A percentile compares a stretch with the other conserved stretches of the same genome.
Conservation (phyloP, 2,888 invertebrate species). For the Pseudococcus viburni region DNA sequence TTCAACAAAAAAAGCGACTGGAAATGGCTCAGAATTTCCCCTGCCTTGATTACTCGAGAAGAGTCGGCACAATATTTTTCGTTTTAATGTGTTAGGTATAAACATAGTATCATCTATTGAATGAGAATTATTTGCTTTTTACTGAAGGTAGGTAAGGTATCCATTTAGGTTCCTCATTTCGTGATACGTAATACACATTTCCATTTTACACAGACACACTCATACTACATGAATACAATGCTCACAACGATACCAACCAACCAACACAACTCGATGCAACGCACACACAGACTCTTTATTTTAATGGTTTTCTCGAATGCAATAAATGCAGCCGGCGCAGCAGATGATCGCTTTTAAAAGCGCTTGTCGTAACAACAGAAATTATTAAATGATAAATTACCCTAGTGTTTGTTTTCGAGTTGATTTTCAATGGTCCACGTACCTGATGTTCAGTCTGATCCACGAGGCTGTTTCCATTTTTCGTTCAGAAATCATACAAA, state of each 20-base stretch:
- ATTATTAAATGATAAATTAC: constrained; percentile 4
- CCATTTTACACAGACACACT: no score
- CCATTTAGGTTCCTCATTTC: neutral
- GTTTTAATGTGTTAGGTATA: neutral
- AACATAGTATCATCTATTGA: neutral
- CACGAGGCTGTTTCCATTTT: no score
- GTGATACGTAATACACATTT: neutral
- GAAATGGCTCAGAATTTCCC: no score
- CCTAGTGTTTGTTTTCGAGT: neutral
- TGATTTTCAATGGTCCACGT: neutral
- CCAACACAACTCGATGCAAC: neutral
- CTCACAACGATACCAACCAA: neutral
- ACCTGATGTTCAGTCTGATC: neutral
- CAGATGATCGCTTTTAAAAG: constrained; percentile 12
- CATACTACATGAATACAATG: neutral
- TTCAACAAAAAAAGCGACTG: no score
- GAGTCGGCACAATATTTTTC: neutral
- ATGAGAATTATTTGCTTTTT: neutral
- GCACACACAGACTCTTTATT: neutral
- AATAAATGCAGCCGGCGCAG: constrained; percentile 27
- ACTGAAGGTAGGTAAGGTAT: neutral
- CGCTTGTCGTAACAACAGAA: neutral
- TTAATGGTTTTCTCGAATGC: neutral
- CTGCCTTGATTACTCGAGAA: neutral
- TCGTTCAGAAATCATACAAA: no score